Conservation (phyloP, 2,888 invertebrate species). For the Chrysomela aeneicollis region DNA sequence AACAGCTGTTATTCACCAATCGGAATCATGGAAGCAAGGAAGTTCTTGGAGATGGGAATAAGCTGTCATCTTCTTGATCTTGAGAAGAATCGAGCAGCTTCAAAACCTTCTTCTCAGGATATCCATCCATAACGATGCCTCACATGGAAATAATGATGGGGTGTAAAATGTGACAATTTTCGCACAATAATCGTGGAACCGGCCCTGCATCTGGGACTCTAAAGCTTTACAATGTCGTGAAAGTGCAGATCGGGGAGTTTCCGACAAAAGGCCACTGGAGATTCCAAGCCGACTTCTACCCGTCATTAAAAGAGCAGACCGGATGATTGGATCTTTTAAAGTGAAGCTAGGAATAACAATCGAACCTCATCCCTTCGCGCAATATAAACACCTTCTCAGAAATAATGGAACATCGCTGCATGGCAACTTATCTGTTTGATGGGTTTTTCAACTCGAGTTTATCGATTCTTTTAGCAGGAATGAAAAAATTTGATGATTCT, state of each 20-base stretch:
- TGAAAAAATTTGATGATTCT: too few relatives aligned
- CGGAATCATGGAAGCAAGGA: too few relatives aligned
- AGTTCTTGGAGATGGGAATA: too few relatives aligned
- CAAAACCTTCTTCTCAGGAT: too few relatives aligned
- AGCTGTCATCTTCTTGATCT: too few relatives aligned
- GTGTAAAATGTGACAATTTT: too few relatives aligned
- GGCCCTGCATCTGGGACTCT: background rate
- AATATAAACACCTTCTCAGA: constrained; percentile 50
- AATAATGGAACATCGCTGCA: constrained; percentile 44
- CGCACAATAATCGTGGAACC: background rate
- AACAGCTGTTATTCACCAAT: too few relatives aligned
- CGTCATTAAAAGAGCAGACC: constrained; percentile 54
- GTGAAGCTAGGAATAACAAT: constrained; percentile 52
- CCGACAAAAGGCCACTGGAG: constrained; percentile 52
- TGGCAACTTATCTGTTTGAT: constrained; percentile 30
- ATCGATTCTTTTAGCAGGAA: constrained; percentile 11
- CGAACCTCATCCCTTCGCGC: constrained; percentile 50
- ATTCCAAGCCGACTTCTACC: constrained; percentile 50
- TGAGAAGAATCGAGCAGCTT: too few relatives aligned
- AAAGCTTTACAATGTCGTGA: constrained; percentile 24
- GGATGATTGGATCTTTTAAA: constrained; percentile 55
- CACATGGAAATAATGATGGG: too few relatives aligned
- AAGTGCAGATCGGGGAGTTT: constrained; percentile 47
- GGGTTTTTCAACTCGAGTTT: constrained; percentile 21
- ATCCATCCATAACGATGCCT: too few relatives aligned